Base-by-base conservation (phyloP, 2,113 vertebrate genomes). In the Microcebus lehilahytsara region DNA sequence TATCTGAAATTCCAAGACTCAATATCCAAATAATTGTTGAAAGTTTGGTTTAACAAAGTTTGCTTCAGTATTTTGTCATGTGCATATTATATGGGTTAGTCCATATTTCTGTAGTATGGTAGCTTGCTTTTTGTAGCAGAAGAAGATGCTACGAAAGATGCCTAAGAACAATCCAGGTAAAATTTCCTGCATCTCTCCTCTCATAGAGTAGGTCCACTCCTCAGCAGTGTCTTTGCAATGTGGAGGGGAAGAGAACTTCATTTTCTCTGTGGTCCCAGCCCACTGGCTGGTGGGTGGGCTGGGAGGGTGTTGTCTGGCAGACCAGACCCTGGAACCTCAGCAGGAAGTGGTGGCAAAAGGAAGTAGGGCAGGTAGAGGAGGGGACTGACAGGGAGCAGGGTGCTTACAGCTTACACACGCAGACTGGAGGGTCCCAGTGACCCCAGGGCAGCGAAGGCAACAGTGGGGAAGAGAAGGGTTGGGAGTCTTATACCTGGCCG, bases 221-320 rank as follows among this genome's bases (percentile, higher is more conserved):
- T 99, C 98, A n/a, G 99, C 99, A n/a, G 99, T 99, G 77, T 99
- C 99, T 96, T 99, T 99, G 95, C 99, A 98, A 89, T 98, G 98
- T 71, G 99, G 99, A 84, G 99, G 99, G 95, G 99, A 99, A 97
- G 99, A 99, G 97, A 99, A 99, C 97, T 99, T 99, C 97, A 98
- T 98, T 89, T 99, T 99, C 96, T 99, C 99, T 98, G 99, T 99
- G 78, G 97, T 97, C 81, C 92, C 91, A 85, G 95, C 91, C 96
- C 58, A 71, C 77, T 13, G 51, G 69, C 4, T 72, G 81, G 77
- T 75, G 83, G 91, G 40, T 67, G 67, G 66, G 85, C 30, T 53
- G 32, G 67, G 46, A 89, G 72, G 42, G 85, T 53, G 74, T 42
- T 83, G n/a, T 34, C 86, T 67, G 13, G 81, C 85, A 85, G 72